Percentiles rank a stretch among this genome's conserved stretches.
Conservation (phyloP, 2,888 invertebrate species). For the Lasioglossum vierecki region DNA sequence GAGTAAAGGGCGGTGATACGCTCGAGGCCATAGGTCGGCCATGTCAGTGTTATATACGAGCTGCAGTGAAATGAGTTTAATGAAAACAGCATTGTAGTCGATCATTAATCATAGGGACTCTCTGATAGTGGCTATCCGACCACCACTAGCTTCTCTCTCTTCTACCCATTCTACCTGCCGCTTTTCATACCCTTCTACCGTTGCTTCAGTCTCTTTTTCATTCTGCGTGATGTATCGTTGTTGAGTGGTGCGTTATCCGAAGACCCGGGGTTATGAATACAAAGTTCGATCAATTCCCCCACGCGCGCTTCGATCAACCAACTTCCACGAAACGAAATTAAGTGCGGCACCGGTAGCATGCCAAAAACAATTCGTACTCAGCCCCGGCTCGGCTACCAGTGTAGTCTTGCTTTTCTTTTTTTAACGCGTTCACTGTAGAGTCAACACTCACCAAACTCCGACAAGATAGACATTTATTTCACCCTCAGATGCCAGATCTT, state of each 20-base stretch:
- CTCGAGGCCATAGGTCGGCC: slow-evolving; percentile 68
- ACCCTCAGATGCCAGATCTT: too few relatives aligned
- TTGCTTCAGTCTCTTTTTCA: slow-evolving; percentile 69
- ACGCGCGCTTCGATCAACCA: slow-evolving; percentile 58
- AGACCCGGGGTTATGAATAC: slow-evolving; percentile 76
- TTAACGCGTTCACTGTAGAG: not conserved
- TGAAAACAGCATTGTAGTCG: slow-evolving; percentile 83
- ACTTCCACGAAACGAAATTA: slow-evolving; percentile 47
- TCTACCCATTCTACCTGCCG: slow-evolving; percentile 51
- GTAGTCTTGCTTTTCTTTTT: not conserved
- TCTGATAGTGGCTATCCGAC: slow-evolving; percentile 81
- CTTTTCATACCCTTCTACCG: slow-evolving; percentile 64
- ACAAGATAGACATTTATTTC: not conserved
- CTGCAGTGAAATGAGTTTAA: slow-evolving; percentile 83
- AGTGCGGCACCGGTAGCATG: slow-evolving; percentile 26
- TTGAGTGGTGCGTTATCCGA: slow-evolving; percentile 73
- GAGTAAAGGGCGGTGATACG: slow-evolving; percentile 73
- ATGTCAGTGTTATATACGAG: slow-evolving; percentile 72
- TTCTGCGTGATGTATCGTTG: slow-evolving; percentile 79
- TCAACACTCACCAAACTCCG: not conserved
- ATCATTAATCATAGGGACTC: slow-evolving; percentile 83
- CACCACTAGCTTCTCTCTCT: slow-evolving; percentile 68
- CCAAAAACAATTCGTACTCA: not conserved
- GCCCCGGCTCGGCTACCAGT: not conserved
- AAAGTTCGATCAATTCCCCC: slow-evolving; percentile 73